These are phyloP conservation scores for Condylostylus longicornis DNA, from an alignment of 1,140 invertebrate genomes.

Conservation along the genomic window DNA sequence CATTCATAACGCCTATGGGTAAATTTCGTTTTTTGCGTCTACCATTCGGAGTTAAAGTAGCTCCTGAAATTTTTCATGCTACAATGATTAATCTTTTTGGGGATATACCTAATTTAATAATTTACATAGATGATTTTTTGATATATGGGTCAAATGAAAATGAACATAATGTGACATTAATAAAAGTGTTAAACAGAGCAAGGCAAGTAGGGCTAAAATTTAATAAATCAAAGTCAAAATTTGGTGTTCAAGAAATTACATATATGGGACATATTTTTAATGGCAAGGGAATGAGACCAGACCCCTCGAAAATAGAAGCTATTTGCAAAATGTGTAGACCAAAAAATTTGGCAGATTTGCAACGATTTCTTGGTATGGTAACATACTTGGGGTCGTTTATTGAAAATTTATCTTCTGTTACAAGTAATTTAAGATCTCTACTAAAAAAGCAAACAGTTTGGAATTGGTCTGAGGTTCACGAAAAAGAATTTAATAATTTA, in stretches of 20 bases:
- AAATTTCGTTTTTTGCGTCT: constrained; percentile 19
- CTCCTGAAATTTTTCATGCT: constrained; percentile 27
- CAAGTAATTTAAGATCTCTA: constrained; percentile 11
- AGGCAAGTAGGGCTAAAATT: constrained; percentile 4
- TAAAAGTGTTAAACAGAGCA: constrained; percentile 14
- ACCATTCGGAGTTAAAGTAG: constrained; percentile 32
- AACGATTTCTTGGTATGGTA: constrained; percentile 17
- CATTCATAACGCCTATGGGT: constrained; percentile 35
- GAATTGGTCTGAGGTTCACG: constrained; percentile 5
- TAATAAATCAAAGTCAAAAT: constrained; percentile 6
- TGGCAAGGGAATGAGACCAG: constrained; percentile 11
- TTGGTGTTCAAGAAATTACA: constrained; percentile 18
- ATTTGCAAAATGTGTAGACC: constrained; percentile 16
- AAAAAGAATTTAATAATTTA: constrained; percentile 10
- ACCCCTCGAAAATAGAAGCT: constrained; percentile 14
- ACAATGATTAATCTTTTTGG: constrained; percentile 18
- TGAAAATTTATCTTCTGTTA: constrained; percentile 15
- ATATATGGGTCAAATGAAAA: constrained; percentile 13
- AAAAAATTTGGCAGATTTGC: constrained; percentile 18
- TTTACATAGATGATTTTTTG: constrained; percentile 29
- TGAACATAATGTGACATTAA: constrained; percentile 18
- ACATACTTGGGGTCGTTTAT: constrained; percentile 19
- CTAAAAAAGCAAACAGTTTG: constrained; percentile 6
- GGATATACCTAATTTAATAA: constrained; percentile 20
- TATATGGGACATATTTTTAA: constrained; percentile 20